Base-by-base conservation (phyloP, 2,113 vertebrate genomes). In the Ginglymostoma cirratum region DNA sequence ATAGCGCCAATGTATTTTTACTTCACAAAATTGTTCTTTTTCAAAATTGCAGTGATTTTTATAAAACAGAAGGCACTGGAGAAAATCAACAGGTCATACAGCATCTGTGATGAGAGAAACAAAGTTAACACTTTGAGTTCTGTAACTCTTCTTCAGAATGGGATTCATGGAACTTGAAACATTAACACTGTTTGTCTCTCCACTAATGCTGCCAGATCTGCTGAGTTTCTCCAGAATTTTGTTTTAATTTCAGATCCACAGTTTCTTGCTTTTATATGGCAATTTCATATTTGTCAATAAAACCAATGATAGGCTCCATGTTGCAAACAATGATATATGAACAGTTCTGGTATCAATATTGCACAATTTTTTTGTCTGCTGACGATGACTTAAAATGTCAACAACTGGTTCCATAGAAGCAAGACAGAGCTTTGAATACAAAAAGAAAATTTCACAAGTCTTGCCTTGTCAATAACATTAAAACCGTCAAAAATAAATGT, bases 401-500 rank as follows among this genome's bases (percentile, higher is more conserved):
- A 48, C 19, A 95, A 45, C 24, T 48, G 67, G 42, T 72, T 95
- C 48, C 67, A 34, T 42, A 76, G 24, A 76, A 76, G 69, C 42
- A 30, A 72, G 94, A 52, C 27, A 72, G 0, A 72, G 27, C 45
- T 95, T 95, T 52, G 27, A 76, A 72, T 93, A 95, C 14, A 8
- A 48, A 34, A 52, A 95, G 94, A 42, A 76, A 72, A 48, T 70
- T 70, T 48, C 34, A 76, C 94, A 95, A 72, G 94, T 34, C 94
- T 72, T 21, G 21, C 52, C 94, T 72, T 72, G 42, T 95, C 27
- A 95, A 72, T 69, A 52, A 95, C 24, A 27, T 76, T 95, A 48
- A 95, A 95, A 95, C 17, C 72, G 45, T 95, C 67, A 70, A 72
- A 69, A 95, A 52, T 45, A 38, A 92, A 66, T 65, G 55, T 95